Conservation (phyloP, 2,888 invertebrate genomes). For the Scaeva pyrastri region DNA sequence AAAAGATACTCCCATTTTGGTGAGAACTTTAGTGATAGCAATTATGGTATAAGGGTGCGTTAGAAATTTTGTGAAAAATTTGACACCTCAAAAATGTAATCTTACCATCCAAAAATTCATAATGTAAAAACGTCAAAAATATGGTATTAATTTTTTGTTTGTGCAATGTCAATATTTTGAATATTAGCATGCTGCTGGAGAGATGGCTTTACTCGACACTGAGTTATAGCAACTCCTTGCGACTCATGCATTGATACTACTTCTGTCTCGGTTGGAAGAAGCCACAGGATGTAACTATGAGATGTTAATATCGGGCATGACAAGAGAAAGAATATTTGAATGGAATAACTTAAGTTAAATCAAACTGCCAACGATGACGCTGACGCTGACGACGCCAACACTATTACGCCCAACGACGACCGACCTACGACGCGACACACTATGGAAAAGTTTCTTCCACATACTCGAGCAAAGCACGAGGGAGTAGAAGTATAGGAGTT, state of each 20-base stretch:
- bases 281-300: constrained; percentile 23
- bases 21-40: constrained; percentile 36
- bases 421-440: too few relatives aligned
- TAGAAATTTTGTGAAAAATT: too few relatives aligned
- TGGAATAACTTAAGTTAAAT: constrained; percentile 59
- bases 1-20: constrained; percentile 35
- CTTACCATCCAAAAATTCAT: too few relatives aligned
- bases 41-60: background rate
- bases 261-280: background rate
- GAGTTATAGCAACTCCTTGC: background rate
- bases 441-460: constrained; percentile 44
- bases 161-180: too few relatives aligned
- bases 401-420: too few relatives aligned
- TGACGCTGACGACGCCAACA: constrained; percentile 47
- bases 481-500: constrained; percentile 11
- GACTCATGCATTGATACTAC: background rate
- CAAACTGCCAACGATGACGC: constrained; percentile 58
- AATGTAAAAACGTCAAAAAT: too few relatives aligned
- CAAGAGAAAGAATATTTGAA: constrained; percentile 13
- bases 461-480: too few relatives aligned
- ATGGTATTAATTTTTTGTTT: too few relatives aligned
- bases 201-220: too few relatives aligned
- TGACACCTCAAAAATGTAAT: too few relatives aligned
- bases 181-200: too few relatives aligned
- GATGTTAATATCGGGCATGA: constrained; percentile 8